A percentile compares a stretch with the other conserved stretches of the same genome.
Evolutionary conservation across 2,113 vertebrate species (phyloP).

Genomic region (Periophthalmus modestus): DNA sequence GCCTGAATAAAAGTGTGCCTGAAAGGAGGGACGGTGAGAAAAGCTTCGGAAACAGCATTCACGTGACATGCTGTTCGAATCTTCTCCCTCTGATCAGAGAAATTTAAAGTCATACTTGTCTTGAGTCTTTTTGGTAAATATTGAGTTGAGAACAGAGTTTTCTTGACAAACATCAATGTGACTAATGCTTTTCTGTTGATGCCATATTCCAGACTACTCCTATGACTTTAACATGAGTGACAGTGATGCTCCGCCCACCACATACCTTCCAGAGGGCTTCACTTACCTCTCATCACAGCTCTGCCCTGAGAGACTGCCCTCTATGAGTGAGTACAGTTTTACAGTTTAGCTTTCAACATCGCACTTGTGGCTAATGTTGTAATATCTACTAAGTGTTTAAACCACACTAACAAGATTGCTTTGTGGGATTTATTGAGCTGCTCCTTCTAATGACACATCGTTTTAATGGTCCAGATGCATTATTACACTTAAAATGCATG

Average conservation of each 20-base stretch:
- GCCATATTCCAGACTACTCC: conserved; percentile 82
- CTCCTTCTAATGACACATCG: conserved; percentile 1
- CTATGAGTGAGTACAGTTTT: conserved; percentile 89
- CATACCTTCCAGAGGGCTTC: conserved; percentile 92
- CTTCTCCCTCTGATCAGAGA: too few species aligned
- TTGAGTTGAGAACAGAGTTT: too few species aligned
- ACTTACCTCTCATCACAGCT: conserved; percentile 88
- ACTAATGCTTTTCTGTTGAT: neutral
- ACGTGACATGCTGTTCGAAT: too few species aligned
- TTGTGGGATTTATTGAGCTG: neutral
- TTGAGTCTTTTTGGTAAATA: too few species aligned
- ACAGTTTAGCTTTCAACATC: neutral
- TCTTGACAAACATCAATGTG: too few species aligned
- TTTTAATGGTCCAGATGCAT: conserved; percentile 6
- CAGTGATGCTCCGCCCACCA: conserved; percentile 85
- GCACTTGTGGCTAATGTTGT: conserved; percentile 6
- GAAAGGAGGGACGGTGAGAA: too few species aligned
- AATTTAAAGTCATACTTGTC: too few species aligned
- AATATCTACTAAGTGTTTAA: neutral
- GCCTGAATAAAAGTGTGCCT: too few species aligned
- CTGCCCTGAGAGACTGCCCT: conserved; percentile 91
- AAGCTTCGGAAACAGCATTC: too few species aligned
- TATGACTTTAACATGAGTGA: conserved; percentile 92
- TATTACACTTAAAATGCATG: conserved; percentile 9
- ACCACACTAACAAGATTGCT: neutral